These are phyloP conservation scores for Sardina pilchardus DNA, from an alignment of 2,113 vertebrate genomes.

Conservation along the genomic window DNA sequence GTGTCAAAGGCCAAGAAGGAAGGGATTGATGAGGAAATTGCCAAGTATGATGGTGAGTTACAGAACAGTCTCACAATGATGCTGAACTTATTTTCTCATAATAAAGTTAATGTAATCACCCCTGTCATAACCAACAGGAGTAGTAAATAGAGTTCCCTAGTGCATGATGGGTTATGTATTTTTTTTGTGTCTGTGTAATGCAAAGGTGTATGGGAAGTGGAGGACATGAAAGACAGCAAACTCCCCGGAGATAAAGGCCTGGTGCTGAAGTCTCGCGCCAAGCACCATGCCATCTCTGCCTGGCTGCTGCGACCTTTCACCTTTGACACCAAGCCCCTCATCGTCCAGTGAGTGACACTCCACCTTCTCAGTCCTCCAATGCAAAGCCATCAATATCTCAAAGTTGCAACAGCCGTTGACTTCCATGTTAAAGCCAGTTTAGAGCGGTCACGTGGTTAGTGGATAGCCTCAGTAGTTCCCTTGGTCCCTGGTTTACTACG, in stretches of 20 bases:
- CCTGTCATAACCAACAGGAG: neutral
- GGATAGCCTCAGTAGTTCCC: too few relatives aligned
- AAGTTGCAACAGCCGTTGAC: too few relatives aligned
- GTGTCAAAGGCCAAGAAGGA: conserved; percentile 96
- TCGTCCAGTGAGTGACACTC: conserved; percentile 88
- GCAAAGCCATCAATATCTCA: too few relatives aligned
- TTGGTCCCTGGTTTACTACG: too few relatives aligned
- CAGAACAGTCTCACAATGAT: neutral
- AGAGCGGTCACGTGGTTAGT: too few relatives aligned
- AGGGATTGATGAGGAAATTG: conserved; percentile 91
- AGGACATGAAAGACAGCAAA: conserved; percentile 92
- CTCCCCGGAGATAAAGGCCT: conserved; percentile 94
- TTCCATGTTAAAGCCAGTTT: too few relatives aligned
- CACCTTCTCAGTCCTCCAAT: neutral
- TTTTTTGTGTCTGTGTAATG: neutral
- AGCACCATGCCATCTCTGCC: conserved; percentile 93
- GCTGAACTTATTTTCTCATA: neutral
- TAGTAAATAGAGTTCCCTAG: neutral
- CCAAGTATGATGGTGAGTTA: conserved; percentile 92
- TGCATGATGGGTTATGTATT: neutral
- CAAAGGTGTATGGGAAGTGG: conserved; percentile 93
- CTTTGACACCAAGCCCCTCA: conserved; percentile 88
- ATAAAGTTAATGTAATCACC: neutral
- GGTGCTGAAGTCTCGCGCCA: conserved; percentile 89
- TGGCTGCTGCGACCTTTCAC: conserved; percentile 86